These are phyloP conservation scores for Ochotona curzoniae DNA, from an alignment of 2,113 vertebrate species.

Conservation along the genomic window DNA sequence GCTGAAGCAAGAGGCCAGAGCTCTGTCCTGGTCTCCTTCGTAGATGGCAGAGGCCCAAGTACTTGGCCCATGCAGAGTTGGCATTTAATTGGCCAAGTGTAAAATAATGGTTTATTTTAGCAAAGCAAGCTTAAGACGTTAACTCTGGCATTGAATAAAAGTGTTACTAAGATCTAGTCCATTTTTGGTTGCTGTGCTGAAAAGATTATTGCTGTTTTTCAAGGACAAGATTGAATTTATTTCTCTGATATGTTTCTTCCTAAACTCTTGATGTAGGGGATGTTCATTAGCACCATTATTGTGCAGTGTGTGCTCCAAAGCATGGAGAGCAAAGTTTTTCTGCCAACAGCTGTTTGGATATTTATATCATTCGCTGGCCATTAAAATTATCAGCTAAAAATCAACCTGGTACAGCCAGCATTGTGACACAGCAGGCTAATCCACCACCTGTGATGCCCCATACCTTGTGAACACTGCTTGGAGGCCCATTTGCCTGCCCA, in stretches of 20 bases:
- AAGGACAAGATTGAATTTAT: slow-evolving; percentile 8
- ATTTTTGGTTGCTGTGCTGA: background rate
- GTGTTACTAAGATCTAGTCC: slow-evolving; percentile 32
- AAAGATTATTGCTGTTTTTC: slow-evolving; percentile 22
- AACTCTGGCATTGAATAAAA: background rate
- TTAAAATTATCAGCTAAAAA: too few species aligned
- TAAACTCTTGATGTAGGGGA: slow-evolving; percentile 6
- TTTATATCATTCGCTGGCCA: too few species aligned
- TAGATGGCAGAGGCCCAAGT: too few species aligned
- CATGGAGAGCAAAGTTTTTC: too few species aligned
- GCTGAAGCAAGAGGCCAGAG: too few species aligned
- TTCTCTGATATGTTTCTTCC: background rate
- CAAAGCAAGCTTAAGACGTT: background rate
- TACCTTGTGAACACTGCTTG: too few species aligned
- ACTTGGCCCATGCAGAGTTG: background rate
- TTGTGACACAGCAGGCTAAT: too few species aligned
- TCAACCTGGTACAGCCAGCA: too few species aligned
- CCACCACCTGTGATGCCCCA: too few species aligned
- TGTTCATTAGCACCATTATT: background rate
- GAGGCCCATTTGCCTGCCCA: too few species aligned
- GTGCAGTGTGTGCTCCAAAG: background rate
- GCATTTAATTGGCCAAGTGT: slow-evolving; percentile 7
- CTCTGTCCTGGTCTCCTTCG: too few species aligned
- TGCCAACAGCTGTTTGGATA: too few species aligned
- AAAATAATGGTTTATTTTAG: background rate